Percentiles rank a stretch among this genome's conserved stretches.
These are phyloP conservation scores for Bombus affinis DNA, from an alignment of 1,140 invertebrate species.

Conservation along the genomic window DNA sequence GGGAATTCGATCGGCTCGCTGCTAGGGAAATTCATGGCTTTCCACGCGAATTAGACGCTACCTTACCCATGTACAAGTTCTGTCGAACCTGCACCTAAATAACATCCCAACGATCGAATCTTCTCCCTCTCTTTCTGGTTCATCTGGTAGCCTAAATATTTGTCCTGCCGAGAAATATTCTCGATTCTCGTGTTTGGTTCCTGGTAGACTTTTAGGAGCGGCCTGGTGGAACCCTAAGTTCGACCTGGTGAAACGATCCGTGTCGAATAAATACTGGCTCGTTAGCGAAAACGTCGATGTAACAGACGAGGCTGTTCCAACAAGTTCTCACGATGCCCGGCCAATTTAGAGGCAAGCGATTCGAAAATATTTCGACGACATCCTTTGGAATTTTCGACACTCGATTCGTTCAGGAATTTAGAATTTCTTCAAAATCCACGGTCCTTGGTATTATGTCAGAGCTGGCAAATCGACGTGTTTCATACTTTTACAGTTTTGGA, in stretches of 20 bases:
- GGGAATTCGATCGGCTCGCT: slow-evolving; percentile 17
- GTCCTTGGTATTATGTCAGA: neutral
- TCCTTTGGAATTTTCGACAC: neutral
- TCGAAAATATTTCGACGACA: neutral
- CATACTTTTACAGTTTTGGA: too few species aligned
- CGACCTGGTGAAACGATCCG: neutral
- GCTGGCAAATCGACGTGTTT: neutral
- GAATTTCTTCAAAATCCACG: neutral
- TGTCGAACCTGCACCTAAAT: neutral
- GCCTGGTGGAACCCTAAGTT: neutral
- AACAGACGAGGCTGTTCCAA: neutral
- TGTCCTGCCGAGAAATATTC: neutral
- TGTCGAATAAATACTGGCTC: slow-evolving; percentile 36
- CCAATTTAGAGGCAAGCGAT: slow-evolving; percentile 10
- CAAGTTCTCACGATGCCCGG: slow-evolving; percentile 14
- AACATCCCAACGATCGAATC: neutral
- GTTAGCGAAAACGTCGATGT: slow-evolving; percentile 37
- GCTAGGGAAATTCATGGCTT: slow-evolving; percentile 21
- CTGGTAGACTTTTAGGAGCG: neutral
- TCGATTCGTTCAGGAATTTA: neutral
- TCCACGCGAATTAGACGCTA: slow-evolving; percentile 1
- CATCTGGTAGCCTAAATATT: neutral
- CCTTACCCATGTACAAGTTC: neutral
- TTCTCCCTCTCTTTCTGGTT: neutral
- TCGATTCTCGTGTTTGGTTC: too few species aligned